Evolutionary conservation across 2,888 invertebrate genomes (phyloP).

Genomic region (Pyralis farinalis): DNA sequence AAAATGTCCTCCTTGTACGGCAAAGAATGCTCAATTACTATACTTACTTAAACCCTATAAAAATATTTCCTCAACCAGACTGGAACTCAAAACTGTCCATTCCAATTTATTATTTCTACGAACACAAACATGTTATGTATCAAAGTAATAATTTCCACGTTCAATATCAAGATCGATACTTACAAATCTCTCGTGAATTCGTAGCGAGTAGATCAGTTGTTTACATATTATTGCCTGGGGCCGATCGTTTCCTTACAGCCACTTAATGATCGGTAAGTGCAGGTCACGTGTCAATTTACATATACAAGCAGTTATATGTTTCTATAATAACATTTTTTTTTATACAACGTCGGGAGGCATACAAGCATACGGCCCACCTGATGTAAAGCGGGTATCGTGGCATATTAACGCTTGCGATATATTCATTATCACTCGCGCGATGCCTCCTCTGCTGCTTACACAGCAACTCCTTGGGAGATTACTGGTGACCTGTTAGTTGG

Average conservation of each 20-base stretch:
- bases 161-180: conserved; percentile 33
- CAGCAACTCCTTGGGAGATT: too few relatives aligned
- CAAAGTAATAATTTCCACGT: conserved; percentile 15
- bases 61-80: not conserved
- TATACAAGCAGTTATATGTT: conserved; percentile 8
- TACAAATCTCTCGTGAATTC: conserved; percentile 6
- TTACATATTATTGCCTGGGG: conserved; percentile 18
- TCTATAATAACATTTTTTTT: too few relatives aligned
- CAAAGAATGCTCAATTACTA: too few relatives aligned
- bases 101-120: conserved; percentile 11
- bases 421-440: too few relatives aligned
- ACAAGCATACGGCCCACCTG: too few relatives aligned
- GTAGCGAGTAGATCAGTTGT: conserved; percentile 5
- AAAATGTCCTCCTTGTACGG: too few relatives aligned
- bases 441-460: too few relatives aligned
- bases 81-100: conserved; percentile 3
- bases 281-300: conserved; percentile 25
- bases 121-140: conserved; percentile 13
- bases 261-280: conserved; percentile 27
- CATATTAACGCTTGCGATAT: too few relatives aligned
- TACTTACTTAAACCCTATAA: not conserved
- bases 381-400: too few relatives aligned
- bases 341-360: too few relatives aligned
- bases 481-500: too few relatives aligned
- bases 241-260: conserved; percentile 11